phyloP scores from a whole-genome alignment of 1,140 invertebrate species.

The Holotrichia oblita region DNA sequence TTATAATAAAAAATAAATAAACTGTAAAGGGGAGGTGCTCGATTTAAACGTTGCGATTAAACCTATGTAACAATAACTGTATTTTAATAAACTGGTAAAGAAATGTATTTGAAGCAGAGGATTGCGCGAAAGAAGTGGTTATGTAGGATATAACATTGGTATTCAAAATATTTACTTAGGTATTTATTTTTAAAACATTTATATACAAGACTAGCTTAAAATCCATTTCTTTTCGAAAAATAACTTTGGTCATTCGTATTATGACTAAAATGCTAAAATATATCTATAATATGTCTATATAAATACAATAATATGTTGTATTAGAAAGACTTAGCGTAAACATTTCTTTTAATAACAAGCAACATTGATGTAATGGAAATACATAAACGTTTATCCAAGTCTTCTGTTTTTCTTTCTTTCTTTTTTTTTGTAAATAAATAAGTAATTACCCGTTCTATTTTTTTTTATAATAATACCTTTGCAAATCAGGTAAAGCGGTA shows the following conservation, averaged over 20 bases:
- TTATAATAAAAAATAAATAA: background rate
- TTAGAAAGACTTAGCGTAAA: background rate
- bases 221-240: conserved; percentile 6
- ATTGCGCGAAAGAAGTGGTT: background rate
- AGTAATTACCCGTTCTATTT: conserved; percentile 35
- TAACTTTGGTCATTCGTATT: conserved; percentile 22
- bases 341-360: background rate
- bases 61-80: background rate
- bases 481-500: background rate
- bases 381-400: too few species aligned
- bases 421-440: background rate
- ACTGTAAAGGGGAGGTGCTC: background rate
- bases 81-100: too few species aligned
- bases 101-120: background rate
- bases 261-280: conserved; percentile 20
- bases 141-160: background rate
- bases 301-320: conserved; percentile 3
- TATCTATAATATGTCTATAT: background rate
- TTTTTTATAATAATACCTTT: conserved; percentile 11
- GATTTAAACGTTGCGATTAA: background rate
- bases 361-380: background rate
- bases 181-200: conserved; percentile 9
- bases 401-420: too few species aligned
- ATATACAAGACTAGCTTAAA: conserved; percentile 23
- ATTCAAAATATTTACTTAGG: conserved; percentile 12